Percentiles rank a stretch among this genome's conserved stretches.
Evolutionary conservation across 2,113 vertebrate genomes (phyloP).

Genomic region (Lepisosteus oculatus): DNA sequence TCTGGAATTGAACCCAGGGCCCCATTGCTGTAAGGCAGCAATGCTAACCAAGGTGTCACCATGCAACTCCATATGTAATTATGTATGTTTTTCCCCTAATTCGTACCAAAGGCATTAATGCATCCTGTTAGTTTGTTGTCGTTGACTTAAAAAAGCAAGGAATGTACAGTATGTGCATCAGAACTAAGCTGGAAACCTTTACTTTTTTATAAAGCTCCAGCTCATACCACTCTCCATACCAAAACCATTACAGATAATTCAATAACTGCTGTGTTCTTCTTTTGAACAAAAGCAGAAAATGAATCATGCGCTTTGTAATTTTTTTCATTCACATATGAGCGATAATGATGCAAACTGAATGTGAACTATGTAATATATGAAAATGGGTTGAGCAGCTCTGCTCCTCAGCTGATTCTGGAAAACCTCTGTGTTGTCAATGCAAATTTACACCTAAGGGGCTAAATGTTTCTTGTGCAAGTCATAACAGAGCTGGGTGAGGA

Average conservation of each 20-base stretch:
- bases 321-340: neutral
- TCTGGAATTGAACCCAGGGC: too few species aligned
- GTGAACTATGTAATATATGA: neutral
- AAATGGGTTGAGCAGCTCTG: too few species aligned
- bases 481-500: conserved; percentile 29
- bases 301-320: conserved; percentile 20
- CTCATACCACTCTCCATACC: conserved; percentile 9
- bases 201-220: conserved; percentile 23
- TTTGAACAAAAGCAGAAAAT: conserved; percentile 8
- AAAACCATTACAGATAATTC: conserved; percentile 23
- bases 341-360: neutral
- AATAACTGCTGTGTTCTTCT: conserved; percentile 22
- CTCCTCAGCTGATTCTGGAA: neutral
- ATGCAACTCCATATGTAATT: neutral
- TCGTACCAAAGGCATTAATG: conserved; percentile 5
- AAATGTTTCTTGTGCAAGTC: conserved; percentile 11
- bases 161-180: conserved; percentile 10
- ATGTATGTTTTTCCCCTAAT: conserved; percentile 8
- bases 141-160: conserved; percentile 9
- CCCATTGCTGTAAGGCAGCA: too few species aligned
- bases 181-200: conserved; percentile 25
- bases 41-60: neutral
- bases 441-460: conserved; percentile 17
- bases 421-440: neutral
- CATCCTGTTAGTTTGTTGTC: conserved; percentile 9